These are phyloP conservation scores for Propithecus perrieri DNA, from an alignment of 2,797 vertebrate genomes.

Conservation along the genomic window DNA sequence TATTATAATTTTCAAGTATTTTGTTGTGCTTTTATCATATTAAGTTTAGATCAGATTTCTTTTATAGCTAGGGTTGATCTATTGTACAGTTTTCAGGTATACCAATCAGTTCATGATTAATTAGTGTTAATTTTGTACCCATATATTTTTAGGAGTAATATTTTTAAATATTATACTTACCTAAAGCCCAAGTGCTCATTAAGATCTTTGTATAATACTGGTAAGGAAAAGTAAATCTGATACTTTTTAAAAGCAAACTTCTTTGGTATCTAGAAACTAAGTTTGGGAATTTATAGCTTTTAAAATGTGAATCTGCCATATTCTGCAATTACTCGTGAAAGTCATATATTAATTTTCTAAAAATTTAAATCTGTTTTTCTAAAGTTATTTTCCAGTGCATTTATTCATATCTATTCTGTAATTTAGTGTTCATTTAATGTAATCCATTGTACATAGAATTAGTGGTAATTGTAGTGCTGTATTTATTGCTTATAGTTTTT, in stretches of 20 bases:
- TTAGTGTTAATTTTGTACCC: conserved; percentile 9
- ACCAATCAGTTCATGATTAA: background rate
- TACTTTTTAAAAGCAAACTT: conserved; percentile 9
- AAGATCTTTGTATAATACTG: conserved; percentile 27
- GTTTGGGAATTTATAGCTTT: conserved; percentile 38
- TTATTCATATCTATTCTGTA: conserved; percentile 61
- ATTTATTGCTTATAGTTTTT: conserved; percentile 81
- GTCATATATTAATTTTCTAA: conserved; percentile 26
- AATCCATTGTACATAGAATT: conserved; percentile 77
- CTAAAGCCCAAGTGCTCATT: background rate
- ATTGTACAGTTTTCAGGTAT: background rate
- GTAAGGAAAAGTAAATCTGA: conserved; percentile 49
- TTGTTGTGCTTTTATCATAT: conserved; percentile 29
- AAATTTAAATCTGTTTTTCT: background rate
- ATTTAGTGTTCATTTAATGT: conserved; percentile 66
- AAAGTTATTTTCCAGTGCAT: conserved; percentile 47
- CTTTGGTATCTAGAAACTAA: conserved; percentile 63
- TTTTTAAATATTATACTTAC: conserved; percentile 55
- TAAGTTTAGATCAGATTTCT: conserved; percentile 25
- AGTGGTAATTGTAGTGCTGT: conserved; percentile 59
- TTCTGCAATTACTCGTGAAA: conserved; percentile 67
- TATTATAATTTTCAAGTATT: background rate
- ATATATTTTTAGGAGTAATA: background rate
- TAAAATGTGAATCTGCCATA: conserved; percentile 45
- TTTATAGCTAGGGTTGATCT: background rate